Percentiles rank a stretch among this genome's conserved stretches.
These are phyloP conservation scores for Cinclus cinclus DNA, from an alignment of 2,113 vertebrate species.

Conservation along the genomic window DNA sequence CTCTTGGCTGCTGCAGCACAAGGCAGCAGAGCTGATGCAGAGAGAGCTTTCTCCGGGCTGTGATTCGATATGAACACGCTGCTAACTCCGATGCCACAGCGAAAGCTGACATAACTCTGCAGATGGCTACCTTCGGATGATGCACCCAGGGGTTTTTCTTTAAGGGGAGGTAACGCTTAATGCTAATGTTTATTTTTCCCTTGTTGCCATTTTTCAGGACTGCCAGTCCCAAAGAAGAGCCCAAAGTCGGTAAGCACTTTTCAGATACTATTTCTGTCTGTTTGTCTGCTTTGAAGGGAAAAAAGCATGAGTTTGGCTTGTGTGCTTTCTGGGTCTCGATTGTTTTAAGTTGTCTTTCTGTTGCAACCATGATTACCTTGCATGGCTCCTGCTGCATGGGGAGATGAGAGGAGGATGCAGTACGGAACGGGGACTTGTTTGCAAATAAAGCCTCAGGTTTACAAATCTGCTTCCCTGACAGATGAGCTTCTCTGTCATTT, in stretches of 20 bases:
- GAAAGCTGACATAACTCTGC: slow-evolving; percentile 81
- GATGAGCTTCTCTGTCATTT: slow-evolving; percentile 44
- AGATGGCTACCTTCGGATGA: slow-evolving; percentile 78
- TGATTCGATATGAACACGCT: slow-evolving; percentile 82
- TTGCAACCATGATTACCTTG: slow-evolving; percentile 51
- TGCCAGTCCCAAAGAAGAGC: slow-evolving; percentile 97
- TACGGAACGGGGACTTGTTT: neutral
- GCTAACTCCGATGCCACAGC: slow-evolving; percentile 73
- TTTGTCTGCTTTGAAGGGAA: neutral
- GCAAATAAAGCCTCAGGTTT: slow-evolving; percentile 35
- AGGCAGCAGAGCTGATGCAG: slow-evolving; percentile 87
- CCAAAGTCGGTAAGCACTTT: slow-evolving; percentile 95
- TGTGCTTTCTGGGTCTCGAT: slow-evolving; percentile 24
- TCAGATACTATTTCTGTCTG: slow-evolving; percentile 64
- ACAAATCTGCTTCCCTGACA: neutral
- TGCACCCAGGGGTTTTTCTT: slow-evolving; percentile 73
- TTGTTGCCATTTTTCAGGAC: slow-evolving; percentile 89
- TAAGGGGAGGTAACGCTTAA: slow-evolving; percentile 72
- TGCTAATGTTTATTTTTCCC: slow-evolving; percentile 79
- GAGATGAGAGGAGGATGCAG: slow-evolving; percentile 44
- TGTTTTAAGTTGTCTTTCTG: slow-evolving; percentile 63
- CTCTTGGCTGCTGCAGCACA: slow-evolving; percentile 82
- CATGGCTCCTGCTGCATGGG: slow-evolving; percentile 59
- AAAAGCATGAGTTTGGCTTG: slow-evolving; percentile 15
- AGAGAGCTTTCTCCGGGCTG: slow-evolving; percentile 59